Evolutionary conservation across 2,888 invertebrate genomes (phyloP).

Genomic region (Bellardia bayeri): DNA sequence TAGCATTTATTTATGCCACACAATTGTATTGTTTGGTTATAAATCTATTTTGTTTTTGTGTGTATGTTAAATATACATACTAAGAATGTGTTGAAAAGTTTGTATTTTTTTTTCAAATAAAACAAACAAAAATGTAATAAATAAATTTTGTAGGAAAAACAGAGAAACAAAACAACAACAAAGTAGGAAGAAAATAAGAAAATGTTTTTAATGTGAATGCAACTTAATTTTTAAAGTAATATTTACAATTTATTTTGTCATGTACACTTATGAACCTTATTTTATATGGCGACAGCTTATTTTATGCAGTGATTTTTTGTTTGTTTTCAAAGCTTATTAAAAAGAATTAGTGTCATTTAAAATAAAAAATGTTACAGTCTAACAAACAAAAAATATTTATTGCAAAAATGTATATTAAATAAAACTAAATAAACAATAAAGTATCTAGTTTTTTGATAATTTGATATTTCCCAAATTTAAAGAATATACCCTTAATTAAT

Average conservation of each 20-base stretch:
- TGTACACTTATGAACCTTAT: too few relatives aligned
- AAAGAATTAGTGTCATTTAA: too few relatives aligned
- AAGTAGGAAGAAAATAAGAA: not conserved
- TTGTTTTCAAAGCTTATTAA: too few relatives aligned
- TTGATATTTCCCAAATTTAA: too few relatives aligned
- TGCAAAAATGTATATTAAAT: too few relatives aligned
- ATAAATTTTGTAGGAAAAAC: conserved; percentile 13
- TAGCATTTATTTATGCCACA: conserved; percentile 49
- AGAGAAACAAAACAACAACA: not conserved
- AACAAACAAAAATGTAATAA: conserved; percentile 28
- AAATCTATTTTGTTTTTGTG: conserved; percentile 59
- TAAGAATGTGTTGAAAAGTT: conserved; percentile 53
- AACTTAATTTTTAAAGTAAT: not conserved
- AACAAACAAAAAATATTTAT: too few relatives aligned
- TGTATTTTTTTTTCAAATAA: not conserved
- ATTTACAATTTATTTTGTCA: not conserved
- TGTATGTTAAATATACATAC: conserved; percentile 48
- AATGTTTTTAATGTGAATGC: not conserved
- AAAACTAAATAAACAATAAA: too few relatives aligned
- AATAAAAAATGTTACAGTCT: too few relatives aligned
- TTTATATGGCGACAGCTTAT: too few relatives aligned
- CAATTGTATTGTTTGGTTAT: conserved; percentile 63
- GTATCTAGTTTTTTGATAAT: too few relatives aligned
- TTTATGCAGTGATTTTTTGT: too few relatives aligned
- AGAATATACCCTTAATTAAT: too few relatives aligned